Percentiles rank a stretch among this genome's conserved stretches.
Conservation (phyloP, 2,888 invertebrate genomes). For the Aquatica leii region DNA sequence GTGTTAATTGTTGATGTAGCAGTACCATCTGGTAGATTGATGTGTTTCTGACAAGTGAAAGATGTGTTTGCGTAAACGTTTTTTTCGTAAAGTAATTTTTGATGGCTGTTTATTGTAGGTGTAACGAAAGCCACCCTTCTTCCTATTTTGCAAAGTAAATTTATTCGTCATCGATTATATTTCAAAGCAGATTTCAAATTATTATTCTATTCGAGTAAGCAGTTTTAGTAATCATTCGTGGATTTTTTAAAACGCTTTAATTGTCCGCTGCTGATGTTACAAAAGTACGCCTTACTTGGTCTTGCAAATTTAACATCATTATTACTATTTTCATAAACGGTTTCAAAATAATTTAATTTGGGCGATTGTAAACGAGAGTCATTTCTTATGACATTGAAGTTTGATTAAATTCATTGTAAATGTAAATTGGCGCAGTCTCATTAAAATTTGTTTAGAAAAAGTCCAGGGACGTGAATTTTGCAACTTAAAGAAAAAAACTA, state of each 20-base stretch:
- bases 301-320: no score
- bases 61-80: neutral
- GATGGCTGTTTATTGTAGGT: neutral
- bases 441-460: slow-evolving; percentile 19
- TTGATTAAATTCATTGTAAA: slow-evolving; percentile 32
- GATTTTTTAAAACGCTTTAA: no score
- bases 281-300: no score
- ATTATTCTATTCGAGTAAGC: no score
- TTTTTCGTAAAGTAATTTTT: neutral
- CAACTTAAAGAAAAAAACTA: neutral
- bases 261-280: no score
- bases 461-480: slow-evolving; percentile 11
- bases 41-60: neutral
- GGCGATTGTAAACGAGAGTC: slow-evolving; percentile 26
- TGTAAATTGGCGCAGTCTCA: slow-evolving; percentile 27
- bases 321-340: slow-evolving; percentile 1
- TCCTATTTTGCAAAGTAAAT: no score
- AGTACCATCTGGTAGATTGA: neutral
- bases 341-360: slow-evolving; percentile 29
- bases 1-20: neutral
- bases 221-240: no score
- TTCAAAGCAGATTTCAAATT: no score
- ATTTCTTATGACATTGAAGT: slow-evolving; percentile 18
- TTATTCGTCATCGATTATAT: no score
- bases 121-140: neutral